Percentiles rank a stretch among this genome's conserved stretches.
Conservation (phyloP, 2,113 vertebrate genomes). For the Chloropsis hardwickii region DNA sequence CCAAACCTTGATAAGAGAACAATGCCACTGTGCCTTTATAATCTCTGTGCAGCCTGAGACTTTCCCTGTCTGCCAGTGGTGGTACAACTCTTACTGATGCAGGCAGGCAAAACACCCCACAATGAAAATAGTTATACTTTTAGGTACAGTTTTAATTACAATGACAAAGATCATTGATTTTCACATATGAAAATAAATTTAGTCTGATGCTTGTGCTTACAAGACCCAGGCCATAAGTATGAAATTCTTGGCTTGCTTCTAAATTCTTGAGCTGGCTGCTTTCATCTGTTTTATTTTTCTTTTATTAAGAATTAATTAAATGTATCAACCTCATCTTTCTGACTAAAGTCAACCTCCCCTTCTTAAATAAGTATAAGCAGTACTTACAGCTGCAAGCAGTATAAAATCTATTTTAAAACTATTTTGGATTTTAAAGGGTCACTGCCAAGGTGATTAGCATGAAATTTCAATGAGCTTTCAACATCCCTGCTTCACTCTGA, state of each 20-base stretch:
- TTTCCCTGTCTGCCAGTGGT: background rate
- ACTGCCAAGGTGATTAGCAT: conserved; percentile 13
- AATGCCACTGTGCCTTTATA: background rate
- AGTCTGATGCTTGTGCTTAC: background rate
- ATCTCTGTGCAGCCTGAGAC: background rate
- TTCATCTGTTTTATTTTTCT: background rate
- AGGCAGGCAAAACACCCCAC: background rate
- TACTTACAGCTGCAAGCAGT: background rate
- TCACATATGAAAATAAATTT: background rate
- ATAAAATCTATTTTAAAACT: background rate
- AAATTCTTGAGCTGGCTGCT: background rate
- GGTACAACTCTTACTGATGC: background rate
- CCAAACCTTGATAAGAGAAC: background rate
- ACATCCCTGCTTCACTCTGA: background rate
- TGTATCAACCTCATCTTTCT: background rate
- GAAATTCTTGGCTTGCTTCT: background rate
- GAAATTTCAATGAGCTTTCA: conserved; percentile 16
- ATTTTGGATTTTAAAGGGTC: background rate
- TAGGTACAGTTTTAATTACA: background rate
- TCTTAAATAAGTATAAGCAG: background rate
- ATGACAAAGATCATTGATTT: background rate
- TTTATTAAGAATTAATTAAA: conserved; percentile 22
- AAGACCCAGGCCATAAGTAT: background rate
- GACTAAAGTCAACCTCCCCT: background rate
- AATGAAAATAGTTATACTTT: background rate